Percentiles rank a stretch among this genome's conserved stretches.
These are phyloP conservation scores for Eolophus roseicapilla DNA, from an alignment of 2,113 vertebrate species.

Conservation along the genomic window DNA sequence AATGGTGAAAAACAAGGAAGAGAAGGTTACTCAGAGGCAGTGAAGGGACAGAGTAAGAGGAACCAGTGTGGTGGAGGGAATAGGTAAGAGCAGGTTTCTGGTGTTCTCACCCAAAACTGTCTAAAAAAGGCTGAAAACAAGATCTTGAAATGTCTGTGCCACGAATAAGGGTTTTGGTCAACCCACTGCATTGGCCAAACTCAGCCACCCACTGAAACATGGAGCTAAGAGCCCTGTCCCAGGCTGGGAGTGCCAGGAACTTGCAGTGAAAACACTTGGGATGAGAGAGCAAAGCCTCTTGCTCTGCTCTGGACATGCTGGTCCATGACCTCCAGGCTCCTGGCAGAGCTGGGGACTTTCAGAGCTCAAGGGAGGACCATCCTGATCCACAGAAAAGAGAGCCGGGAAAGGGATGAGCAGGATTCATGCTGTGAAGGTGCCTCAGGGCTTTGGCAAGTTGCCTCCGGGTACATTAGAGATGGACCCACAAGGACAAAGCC, in stretches of 20 bases:
- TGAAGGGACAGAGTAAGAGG: background rate
- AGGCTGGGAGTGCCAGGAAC: background rate
- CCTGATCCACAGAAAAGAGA: background rate
- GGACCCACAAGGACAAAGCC: background rate
- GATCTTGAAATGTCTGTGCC: background rate
- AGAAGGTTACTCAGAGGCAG: background rate
- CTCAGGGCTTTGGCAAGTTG: background rate
- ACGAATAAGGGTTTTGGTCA: background rate
- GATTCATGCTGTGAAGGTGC: background rate
- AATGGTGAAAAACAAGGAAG: background rate
- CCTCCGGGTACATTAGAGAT: background rate
- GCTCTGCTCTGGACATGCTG: background rate
- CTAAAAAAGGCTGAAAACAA: background rate
- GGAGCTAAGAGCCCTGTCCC: background rate
- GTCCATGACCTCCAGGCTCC: background rate
- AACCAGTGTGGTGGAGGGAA: background rate
- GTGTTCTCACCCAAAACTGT: background rate
- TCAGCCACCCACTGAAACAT: background rate
- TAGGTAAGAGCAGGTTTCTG: background rate
- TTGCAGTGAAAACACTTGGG: background rate
- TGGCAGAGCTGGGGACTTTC: background rate
- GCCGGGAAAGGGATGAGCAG: fast-evolving
- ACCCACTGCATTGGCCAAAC: background rate
- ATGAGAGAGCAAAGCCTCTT: background rate
- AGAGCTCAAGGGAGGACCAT: background rate